These are phyloP conservation scores for Meloidogyne floridensis DNA, from an alignment of 1,140 invertebrate genomes.

Conservation along the genomic window DNA sequence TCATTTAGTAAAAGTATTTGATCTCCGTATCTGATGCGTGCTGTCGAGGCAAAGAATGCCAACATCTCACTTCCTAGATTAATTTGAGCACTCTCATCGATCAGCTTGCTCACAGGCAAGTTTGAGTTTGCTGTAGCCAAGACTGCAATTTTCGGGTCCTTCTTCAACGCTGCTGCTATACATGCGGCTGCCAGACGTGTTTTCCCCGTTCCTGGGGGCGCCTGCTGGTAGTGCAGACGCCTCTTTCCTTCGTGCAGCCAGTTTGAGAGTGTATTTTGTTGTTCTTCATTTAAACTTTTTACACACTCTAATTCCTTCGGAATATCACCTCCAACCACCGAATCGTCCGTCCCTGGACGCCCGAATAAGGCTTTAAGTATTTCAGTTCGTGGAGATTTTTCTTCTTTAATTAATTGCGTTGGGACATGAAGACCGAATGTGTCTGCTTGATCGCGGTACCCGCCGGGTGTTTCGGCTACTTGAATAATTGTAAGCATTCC, in stretches of 20 bases:
- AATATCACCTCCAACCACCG: background rate
- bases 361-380: conserved; percentile 1
- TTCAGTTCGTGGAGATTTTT: background rate
- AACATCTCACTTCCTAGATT: background rate
- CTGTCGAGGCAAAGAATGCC: background rate
- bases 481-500: background rate
- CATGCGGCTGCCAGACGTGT: background rate
- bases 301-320: background rate
- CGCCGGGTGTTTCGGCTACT: background rate
- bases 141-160: background rate
- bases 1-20: background rate
- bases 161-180: background rate
- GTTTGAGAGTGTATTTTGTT: background rate
- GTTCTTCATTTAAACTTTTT: background rate
- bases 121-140: conserved; percentile 9
- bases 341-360: background rate
- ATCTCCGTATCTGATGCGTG: background rate
- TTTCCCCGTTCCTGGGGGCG: conserved; percentile 1
- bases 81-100: background rate
- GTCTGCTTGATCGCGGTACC: conserved; percentile 1
- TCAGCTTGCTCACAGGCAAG: background rate
- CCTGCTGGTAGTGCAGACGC: background rate
- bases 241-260: background rate
- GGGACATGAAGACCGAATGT: background rate
- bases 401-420: background rate